These are phyloP conservation scores for Turritopsis dohrnii DNA, from an alignment of 30 jellyfish, hydroid and myxozoan genomes.

Conservation along the genomic window DNA sequence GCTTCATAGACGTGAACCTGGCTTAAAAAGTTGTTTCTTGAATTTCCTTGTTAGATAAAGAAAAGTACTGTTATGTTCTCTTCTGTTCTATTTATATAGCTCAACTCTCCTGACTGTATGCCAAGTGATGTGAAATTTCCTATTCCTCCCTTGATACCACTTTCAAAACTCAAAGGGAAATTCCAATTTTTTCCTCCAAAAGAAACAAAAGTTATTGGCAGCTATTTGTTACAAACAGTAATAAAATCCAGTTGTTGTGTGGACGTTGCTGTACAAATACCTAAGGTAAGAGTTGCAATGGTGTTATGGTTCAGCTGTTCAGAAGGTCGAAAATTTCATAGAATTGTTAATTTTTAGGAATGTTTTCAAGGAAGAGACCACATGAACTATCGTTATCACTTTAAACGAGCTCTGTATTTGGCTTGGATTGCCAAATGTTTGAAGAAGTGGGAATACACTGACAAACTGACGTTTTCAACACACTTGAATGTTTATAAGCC, in stretches of 20 bases:
- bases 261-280: constrained; percentile 72
- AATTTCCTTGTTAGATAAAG: neutral
- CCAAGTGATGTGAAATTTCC: constrained; percentile 61
- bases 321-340: no score
- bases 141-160: constrained; percentile 42
- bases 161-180: constrained; percentile 55
- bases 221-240: constrained; percentile 61
- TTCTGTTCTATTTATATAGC: neutral
- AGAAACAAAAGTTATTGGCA: constrained; percentile 65
- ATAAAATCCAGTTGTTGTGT: constrained; percentile 53
- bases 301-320: neutral
- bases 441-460: constrained; percentile 49
- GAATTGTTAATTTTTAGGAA: constrained; percentile 40
- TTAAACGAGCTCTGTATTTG: constrained; percentile 71
- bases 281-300: constrained; percentile 46
- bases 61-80: no score
- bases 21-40: neutral
- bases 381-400: constrained; percentile 68
- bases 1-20: neutral
- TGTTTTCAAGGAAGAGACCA: constrained; percentile 57
- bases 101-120: constrained; percentile 22
- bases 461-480: constrained; percentile 29
- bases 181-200: constrained; percentile 59
- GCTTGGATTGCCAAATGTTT: constrained; percentile 59
- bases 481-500: constrained; percentile 53